Evolutionary conservation across 1,140 invertebrate genomes (phyloP).

Genomic region (Probaryconus sp.): DNA sequence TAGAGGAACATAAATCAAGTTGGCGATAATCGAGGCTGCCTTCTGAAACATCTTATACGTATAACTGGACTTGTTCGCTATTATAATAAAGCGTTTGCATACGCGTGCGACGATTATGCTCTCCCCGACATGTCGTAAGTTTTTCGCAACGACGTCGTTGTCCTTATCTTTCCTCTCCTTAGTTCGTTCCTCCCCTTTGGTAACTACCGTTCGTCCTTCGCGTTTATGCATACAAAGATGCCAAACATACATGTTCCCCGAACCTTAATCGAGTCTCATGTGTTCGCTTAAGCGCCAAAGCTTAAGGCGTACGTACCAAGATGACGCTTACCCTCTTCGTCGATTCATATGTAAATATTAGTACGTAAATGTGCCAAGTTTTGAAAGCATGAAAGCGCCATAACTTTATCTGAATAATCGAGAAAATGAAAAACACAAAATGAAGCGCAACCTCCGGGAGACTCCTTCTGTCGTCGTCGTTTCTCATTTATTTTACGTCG

Average conservation of each 20-base stretch:
- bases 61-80: slow-evolving; percentile 20
- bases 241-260: slow-evolving; percentile 51
- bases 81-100: slow-evolving; percentile 42
- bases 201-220: slow-evolving; percentile 3
- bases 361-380: slow-evolving; percentile 51
- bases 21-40: too few species aligned
- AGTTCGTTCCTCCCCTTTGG: not conserved
- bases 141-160: slow-evolving; percentile 58
- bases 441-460: not conserved
- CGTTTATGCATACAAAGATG: slow-evolving; percentile 17
- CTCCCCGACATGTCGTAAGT: slow-evolving; percentile 47
- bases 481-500: slow-evolving; percentile 37
- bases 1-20: too few species aligned
- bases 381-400: slow-evolving; percentile 39
- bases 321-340: slow-evolving; percentile 6
- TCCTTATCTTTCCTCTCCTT: slow-evolving; percentile 55
- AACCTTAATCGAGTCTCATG: slow-evolving; percentile 47
- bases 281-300: slow-evolving; percentile 25
- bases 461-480: slow-evolving; percentile 32
- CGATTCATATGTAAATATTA: slow-evolving; percentile 56
- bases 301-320: not conserved
- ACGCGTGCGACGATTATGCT: slow-evolving; percentile 49
- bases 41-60: too few species aligned
- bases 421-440: slow-evolving; percentile 32
- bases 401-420: slow-evolving; percentile 49